Evolutionary conservation across 2,888 invertebrate genomes (phyloP), one percentile per base, ranked within the genome.

Genomic region (Bursaphelenchus okinawaensis): DNA sequence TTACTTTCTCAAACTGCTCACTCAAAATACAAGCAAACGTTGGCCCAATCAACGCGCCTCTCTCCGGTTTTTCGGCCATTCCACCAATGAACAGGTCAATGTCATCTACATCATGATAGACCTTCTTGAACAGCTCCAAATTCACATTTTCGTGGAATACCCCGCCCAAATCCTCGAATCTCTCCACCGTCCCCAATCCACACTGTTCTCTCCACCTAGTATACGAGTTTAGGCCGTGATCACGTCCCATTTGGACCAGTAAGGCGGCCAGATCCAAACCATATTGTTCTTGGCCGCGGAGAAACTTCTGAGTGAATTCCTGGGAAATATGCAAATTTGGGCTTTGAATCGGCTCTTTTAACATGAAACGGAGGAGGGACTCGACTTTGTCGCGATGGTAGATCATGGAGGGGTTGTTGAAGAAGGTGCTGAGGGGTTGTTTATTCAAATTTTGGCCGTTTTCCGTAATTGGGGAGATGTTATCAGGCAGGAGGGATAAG

Each of bases 1-100:
- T n/a, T n/a, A 76, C 77, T 60, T 69, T 71, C 58, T 76, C 71
- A 71, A 82, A 79, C 66, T 82, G 82, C 54, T 71, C 68, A 7
- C 76, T 73, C n/a, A 81, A 65, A 23, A 82, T 74, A 62, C 82
- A 82, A 23, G 76, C 75, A 62, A 82, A 79, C 0, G 82, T 82
- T 0, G 82, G 82, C 8, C 82, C 82, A 16, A 82, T 68, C 2
- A 82, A 66, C 3, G 80, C 72, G 7, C 73, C 73, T 19, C 66
- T 65, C 19, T 70, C 64, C 52, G 82, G 79, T 60, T 73, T 71
- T 65, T 82, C 82, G 4, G 81, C 79, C 26, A 82, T 55, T n/a
- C 81, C 81, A 23, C 78, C 72, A 6, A 82, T 69, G 54, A 82
- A 78, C 20, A 82, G 68, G 54, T 82, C 82, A 19, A 82, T 77